phyloP scores from a whole-genome alignment of 1,140 invertebrate species.

The Meloidogyne chitwoodi region DNA sequence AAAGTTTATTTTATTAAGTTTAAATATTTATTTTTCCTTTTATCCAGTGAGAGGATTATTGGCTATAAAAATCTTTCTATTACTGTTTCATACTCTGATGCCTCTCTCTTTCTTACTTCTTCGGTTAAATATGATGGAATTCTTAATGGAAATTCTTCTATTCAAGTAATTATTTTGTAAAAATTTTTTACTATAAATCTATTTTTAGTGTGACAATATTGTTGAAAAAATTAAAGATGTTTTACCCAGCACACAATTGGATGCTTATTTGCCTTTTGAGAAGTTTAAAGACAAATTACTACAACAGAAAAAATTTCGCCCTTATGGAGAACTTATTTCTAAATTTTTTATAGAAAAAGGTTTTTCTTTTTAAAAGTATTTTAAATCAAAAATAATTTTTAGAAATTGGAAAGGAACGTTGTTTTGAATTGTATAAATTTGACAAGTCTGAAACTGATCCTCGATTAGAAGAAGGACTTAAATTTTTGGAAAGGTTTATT shows the following conservation, averaged over 20 bases:
- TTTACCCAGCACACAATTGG: slow-evolving; percentile 33
- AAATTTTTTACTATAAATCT: not conserved
- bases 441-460: slow-evolving; percentile 63
- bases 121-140: slow-evolving; percentile 11
- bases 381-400: slow-evolving; percentile 13
- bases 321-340: slow-evolving; percentile 32
- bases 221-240: slow-evolving; percentile 24
- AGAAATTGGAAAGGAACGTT: slow-evolving; percentile 5
- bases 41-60: slow-evolving; percentile 41
- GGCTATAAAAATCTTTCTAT: slow-evolving; percentile 43
- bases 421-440: slow-evolving; percentile 36
- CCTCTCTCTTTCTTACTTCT: slow-evolving; percentile 36
- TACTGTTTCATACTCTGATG: slow-evolving; percentile 32
- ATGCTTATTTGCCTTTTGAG: slow-evolving; percentile 24
- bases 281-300: slow-evolving; percentile 30
- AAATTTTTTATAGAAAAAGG: slow-evolving; percentile 26
- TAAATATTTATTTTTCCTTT: not conserved
- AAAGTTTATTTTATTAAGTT: slow-evolving; percentile 20
- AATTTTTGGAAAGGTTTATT: slow-evolving; percentile 70
- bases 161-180: slow-evolving; percentile 8
- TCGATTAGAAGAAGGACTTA: slow-evolving; percentile 66
- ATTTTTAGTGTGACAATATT: slow-evolving; percentile 37
- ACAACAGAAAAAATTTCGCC: slow-evolving; percentile 27
- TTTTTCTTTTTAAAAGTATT: not conserved
- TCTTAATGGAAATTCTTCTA: not conserved